Base-by-base conservation (phyloP, 2,888 invertebrate species). In the Anthophora plumipes region DNA sequence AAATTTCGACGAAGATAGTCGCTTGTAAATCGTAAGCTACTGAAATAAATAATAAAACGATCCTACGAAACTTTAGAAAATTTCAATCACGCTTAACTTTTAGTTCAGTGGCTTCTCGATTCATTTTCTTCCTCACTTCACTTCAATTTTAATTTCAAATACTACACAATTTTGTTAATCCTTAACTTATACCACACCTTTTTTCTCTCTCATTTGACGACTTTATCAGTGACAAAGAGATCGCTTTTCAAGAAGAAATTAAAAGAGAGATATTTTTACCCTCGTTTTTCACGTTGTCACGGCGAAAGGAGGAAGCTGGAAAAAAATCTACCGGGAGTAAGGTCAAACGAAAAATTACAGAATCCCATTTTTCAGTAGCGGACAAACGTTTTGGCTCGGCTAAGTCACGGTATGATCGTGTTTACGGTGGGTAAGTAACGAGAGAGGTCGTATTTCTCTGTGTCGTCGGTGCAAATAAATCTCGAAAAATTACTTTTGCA, bases 351-450 rank as follows among this genome's bases (percentile, higher is more conserved):
- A 68, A 80, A 71, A 71, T 69, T 43, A 50, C 63, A 59, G 78
- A 55, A 68, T 50, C 39, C 25, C 41, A 66, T 83, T 75, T 85
- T 85, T 85, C 68, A 76, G 61, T 11, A 25, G 59, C 25, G 50
- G 46, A 50, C 67, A 70, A 84, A 75, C 67, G 70, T 76, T 83
- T 67, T 60, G 46, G 54, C 63, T 11, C 50, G 60, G 22, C 64
- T n/a, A 69, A 77, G 77, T 89, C 86, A 84, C 84, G 85, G 77
- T 75, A 80, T 83, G 83, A 89, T 87, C 74, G 76, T 87, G 82
- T 88, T 89, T 88, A 87, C 83, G 80, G 77, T 55, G 64, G 71
- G 31, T 60, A 61, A 69, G 77, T 79, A 85, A 88, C 82, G 78
- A 87, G 64, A 67, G 20, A 41, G 48, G 63, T 78, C 77, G 59